These are phyloP conservation scores for Oscheius sp. DNA, from an alignment of 1,140 invertebrate genomes.

Conservation along the genomic window DNA sequence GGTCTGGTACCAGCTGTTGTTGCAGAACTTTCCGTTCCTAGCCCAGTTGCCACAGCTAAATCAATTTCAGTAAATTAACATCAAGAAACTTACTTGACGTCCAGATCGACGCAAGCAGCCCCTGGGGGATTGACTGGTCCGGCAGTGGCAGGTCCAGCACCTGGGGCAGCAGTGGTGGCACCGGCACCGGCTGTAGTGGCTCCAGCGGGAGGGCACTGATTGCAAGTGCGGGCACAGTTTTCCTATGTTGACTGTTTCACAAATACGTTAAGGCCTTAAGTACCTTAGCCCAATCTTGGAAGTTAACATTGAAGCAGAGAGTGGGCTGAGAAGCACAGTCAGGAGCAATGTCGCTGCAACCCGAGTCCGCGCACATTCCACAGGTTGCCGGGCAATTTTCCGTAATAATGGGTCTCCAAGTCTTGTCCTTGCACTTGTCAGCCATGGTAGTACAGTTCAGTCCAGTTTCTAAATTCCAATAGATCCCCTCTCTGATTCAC, in stretches of 20 bases:
- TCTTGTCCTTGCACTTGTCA: slow-evolving; percentile 22
- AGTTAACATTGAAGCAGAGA: too few species aligned
- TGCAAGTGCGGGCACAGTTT: neutral
- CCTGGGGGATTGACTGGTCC: too few species aligned
- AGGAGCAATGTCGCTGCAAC: slow-evolving; percentile 23
- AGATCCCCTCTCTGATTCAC: too few species aligned
- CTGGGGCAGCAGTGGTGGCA: too few species aligned
- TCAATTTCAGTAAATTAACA: neutral
- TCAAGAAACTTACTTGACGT: neutral
- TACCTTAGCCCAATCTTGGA: too few species aligned
- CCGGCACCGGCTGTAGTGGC: too few species aligned
- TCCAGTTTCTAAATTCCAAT: slow-evolving; percentile 1
- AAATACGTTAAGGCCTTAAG: too few species aligned
- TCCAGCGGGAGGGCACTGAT: neutral
- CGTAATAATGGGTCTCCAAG: slow-evolving; percentile 11
- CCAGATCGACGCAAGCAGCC: neutral
- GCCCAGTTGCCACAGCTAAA: neutral
- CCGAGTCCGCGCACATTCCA: slow-evolving; percentile 25
- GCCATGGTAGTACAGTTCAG: slow-evolving; percentile 18
- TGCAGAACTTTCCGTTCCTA: slow-evolving; percentile 11
- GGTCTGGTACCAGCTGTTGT: neutral
- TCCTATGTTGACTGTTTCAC: slow-evolving; percentile 15
- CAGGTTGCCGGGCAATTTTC: slow-evolving; percentile 25
- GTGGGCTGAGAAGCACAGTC: slow-evolving; percentile 23
- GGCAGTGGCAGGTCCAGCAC: too few species aligned